A percentile compares a stretch with the other conserved stretches of the same genome.
phyloP scores from a whole-genome alignment of 2,113 vertebrate species.

The Trichechus manatus region DNA sequence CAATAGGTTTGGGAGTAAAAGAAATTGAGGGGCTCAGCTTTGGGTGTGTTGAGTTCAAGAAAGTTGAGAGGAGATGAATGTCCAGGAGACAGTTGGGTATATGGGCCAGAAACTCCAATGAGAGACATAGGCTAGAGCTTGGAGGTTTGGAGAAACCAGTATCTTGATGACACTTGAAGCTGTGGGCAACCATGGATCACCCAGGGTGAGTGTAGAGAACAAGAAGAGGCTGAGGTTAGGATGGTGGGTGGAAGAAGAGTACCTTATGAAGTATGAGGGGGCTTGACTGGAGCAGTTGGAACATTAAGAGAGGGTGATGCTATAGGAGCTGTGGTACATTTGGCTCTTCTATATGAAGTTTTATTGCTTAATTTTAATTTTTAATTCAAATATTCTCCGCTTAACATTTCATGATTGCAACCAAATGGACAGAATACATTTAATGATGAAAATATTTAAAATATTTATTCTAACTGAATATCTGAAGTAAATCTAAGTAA shows the following conservation, averaged over 20 bases:
- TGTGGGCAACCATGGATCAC: neutral
- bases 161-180: neutral
- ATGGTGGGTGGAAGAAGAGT: neutral
- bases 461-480: neutral
- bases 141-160: neutral
- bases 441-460: neutral
- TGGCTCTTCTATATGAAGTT: neutral
- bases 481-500: constrained; percentile 12
- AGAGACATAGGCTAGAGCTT: neutral
- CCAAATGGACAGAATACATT: neutral
- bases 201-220: neutral
- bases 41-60: neutral
- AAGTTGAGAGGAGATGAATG: neutral
- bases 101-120: neutral
- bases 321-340: neutral
- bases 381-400: neutral
- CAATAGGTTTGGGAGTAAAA: neutral
- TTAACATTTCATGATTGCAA: neutral
- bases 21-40: neutral
- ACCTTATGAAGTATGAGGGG: too few relatives aligned
- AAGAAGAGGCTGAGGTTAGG: neutral
- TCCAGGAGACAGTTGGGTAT: neutral
- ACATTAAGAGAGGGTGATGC: neutral
- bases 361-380: constrained; percentile 1
- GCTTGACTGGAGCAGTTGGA: neutral